Evolutionary conservation across 2,797 vertebrate genomes (phyloP), one percentile per base, ranked within the genome.

Genomic region (Euthynnus affinis): DNA sequence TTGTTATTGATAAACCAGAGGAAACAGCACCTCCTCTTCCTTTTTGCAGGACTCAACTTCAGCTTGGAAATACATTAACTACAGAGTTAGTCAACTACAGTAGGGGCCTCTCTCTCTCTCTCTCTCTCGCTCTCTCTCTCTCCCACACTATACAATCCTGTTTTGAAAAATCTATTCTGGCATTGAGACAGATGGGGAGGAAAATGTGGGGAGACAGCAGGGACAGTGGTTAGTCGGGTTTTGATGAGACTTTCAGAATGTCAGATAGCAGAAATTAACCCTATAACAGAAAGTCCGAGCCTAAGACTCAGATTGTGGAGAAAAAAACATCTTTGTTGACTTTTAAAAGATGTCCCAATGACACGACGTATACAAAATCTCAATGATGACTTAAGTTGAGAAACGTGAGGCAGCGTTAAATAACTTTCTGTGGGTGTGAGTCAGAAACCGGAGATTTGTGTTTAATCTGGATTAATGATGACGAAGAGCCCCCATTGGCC

Each of bases 391-490:
- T 83, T 77, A 25, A 51, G 73, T 85, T 84, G 82, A 90, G 76
- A 82, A 91, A 87, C 60, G 59, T 51, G 76, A 79, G 44, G 71
- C 56, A 18, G 58, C 25, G 3, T 89, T 90, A 89, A 92, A 87
- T 92, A 88, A 93, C 71, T 42, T 25, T 70, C 48, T 80, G 65
- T 76, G 85, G 73, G 80, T 87, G 81, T 81, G 81, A 88, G 80
- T 89, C 82, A 40, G 80, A 88, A 29, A 89, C 37, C n/a, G 68
- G 59, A 89, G 88, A 87, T 88, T 90, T 89, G 82, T 83, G 71
- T 88, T 91, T 90, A 93, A 92, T 92, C 92, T 88, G 91, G 90
- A 94, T 94, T 93, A 90, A 92, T 86, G 81, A 84, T 85, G 86
- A 81, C 18, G 67, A 87, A 80, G 57, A 81, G 74, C 62, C 74